Evolutionary conservation across 2,888 invertebrate genomes (phyloP).

Genomic region (Caenorhabditis doughertyi): DNA sequence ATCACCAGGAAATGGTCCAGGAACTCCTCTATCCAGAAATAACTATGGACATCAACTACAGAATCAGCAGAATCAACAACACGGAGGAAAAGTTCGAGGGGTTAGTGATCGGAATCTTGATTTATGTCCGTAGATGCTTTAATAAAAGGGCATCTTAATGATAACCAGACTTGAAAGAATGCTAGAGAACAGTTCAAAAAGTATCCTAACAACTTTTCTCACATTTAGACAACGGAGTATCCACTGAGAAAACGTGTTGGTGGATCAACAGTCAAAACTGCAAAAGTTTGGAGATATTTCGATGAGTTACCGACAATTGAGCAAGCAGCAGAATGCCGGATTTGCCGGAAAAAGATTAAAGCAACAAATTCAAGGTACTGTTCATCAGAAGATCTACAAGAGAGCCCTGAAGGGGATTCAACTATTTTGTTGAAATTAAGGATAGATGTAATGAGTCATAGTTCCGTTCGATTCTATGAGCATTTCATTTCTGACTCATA

Average conservation of each 20-base stretch:
- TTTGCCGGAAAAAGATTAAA: slow-evolving; percentile 81
- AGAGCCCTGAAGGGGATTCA: no score
- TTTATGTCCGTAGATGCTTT: no score
- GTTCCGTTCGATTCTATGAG: no score
- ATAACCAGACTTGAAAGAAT: no score
- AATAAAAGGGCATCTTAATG: no score
- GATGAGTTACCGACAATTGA: slow-evolving; percentile 78
- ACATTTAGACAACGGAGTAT: slow-evolving; percentile 54
- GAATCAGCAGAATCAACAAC: slow-evolving; percentile 35
- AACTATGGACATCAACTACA: slow-evolving; percentile 31
- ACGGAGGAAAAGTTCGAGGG: slow-evolving; percentile 41
- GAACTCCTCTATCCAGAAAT: slow-evolving; percentile 35
- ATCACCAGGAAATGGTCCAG: slow-evolving; percentile 22
- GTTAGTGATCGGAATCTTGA: no score
- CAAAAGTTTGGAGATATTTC: slow-evolving; percentile 80
- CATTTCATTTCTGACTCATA: no score
- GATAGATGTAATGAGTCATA: no score
- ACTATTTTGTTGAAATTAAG: not conserved
- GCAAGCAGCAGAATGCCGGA: slow-evolving; percentile 80
- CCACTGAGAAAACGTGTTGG: slow-evolving; percentile 67
- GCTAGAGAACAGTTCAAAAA: no score
- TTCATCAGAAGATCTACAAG: not conserved
- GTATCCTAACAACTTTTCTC: no score
- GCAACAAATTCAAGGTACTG: slow-evolving; percentile 81
- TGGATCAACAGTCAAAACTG: slow-evolving; percentile 71